These are phyloP conservation scores for Ischnus inquisitorius DNA, from an alignment of 2,888 invertebrate species.

Conservation along the genomic window DNA sequence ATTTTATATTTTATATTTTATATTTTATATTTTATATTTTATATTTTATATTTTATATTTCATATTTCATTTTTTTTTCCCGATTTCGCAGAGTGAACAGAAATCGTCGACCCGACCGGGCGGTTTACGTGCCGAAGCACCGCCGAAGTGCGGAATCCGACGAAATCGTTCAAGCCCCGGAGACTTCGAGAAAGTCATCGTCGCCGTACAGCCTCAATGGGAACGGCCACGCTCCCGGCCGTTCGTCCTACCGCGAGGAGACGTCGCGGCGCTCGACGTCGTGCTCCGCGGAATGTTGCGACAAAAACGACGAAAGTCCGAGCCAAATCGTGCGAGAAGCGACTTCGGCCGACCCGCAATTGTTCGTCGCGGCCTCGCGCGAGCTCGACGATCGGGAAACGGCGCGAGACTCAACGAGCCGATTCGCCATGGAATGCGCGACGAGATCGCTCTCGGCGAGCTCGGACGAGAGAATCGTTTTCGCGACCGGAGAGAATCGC, in stretches of 20 bases:
- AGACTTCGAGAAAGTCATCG: slow-evolving; percentile 52
- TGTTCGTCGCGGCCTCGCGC: neutral
- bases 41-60: neutral
- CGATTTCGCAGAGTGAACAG: slow-evolving; percentile 76
- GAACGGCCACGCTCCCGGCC: slow-evolving; percentile 37
- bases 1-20: too few relatives aligned
- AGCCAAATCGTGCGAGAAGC: neutral
- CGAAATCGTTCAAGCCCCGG: slow-evolving; percentile 48
- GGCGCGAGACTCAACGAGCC: neutral
- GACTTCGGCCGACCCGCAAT: neutral
- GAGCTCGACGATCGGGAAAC: neutral
- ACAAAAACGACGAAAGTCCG: slow-evolving; percentile 25
- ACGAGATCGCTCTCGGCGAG: slow-evolving; percentile 34
- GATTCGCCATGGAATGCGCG: neutral
- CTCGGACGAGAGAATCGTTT: slow-evolving; percentile 26
- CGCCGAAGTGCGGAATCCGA: slow-evolving; percentile 86
- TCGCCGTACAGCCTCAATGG: slow-evolving; percentile 37
- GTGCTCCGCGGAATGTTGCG: slow-evolving; percentile 37
- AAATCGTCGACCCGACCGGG: slow-evolving; percentile 90
- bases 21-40: too few relatives aligned
- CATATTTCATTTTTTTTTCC: slow-evolving; percentile 16
- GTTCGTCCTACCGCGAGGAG: slow-evolving; percentile 35
- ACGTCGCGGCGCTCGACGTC: slow-evolving; percentile 30
- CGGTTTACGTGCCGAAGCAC: slow-evolving; percentile 92
- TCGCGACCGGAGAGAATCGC: neutral